Base-by-base conservation (phyloP, 1,140 invertebrate species). In the Drosophila albomicans region DNA sequence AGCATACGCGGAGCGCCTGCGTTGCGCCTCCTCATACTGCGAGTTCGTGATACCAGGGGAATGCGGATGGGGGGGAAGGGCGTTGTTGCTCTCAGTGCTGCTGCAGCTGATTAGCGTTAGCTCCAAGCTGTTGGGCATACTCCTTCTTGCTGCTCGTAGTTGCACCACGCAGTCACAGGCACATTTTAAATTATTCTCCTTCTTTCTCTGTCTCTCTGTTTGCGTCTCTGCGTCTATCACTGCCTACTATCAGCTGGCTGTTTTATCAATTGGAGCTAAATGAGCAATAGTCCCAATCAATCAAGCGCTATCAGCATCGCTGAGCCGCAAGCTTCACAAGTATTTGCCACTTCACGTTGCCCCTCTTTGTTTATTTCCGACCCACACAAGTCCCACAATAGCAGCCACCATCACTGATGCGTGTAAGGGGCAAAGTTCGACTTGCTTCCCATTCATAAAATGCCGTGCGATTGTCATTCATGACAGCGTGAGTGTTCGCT, bases 371-470 rank as follows among this genome's bases (percentile, higher is more conserved):
- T 25, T 25, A 25, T 25, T 25, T 25, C 20, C 20, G 20, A 25
- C 20, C 20, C 20, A 25, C 20, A 25, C 20, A 25, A 25, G 20
- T 3, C 3, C 3, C 20, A 25, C 3, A 45, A 13, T 45, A 38
- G 11, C 13, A n/a, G n/a, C 45, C 32, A 8, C 20, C 35, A 6
- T 20, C 20, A 25, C 20, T 25, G 20, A 25, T 25, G 20, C 20
- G 20, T 45, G 43, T 30, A 51, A 67, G 75, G 61, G 49, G 48
- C 70, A 78, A 59, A 82, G 79, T 70, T 82, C 46, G 20, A 4
- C 5, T 20, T 35, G 59, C n/a, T 25, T 76, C 73, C 52, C 81
- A 82, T 87, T 86, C 78, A 81, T 81, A 46, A 73, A 74, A 79
- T 63, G 49, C n/a, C 48, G 38, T 66, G 41, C 25, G 64, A 32